phyloP scores from a whole-genome alignment of 2,113 vertebrate species.

The Vombatus ursinus region DNA sequence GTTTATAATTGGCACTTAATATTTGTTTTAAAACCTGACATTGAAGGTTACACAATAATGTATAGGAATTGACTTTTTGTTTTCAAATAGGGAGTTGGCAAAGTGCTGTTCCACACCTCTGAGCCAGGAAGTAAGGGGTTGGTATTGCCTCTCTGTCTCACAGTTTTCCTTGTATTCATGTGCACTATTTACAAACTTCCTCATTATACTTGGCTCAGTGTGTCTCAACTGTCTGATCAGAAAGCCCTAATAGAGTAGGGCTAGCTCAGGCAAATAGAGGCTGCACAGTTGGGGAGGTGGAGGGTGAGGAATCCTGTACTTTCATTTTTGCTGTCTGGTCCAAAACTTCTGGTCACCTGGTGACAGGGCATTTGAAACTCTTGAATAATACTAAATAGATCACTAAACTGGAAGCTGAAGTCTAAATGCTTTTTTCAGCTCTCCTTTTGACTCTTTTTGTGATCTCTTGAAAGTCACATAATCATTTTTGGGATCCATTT shows the following conservation, averaged over 20 bases:
- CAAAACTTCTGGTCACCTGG: background rate
- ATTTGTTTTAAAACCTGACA: background rate
- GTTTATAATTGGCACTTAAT: background rate
- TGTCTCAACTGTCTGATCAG: background rate
- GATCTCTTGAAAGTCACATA: background rate
- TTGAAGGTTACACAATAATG: background rate
- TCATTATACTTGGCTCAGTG: background rate
- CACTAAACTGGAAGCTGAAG: background rate
- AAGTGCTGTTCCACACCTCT: background rate
- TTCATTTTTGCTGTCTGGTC: background rate
- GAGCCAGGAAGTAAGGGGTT: background rate
- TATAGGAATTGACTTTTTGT: background rate
- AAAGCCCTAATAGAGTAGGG: background rate
- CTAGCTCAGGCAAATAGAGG: background rate
- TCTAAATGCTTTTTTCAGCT: background rate
- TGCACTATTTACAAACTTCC: background rate
- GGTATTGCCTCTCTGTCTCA: background rate
- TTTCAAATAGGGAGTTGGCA: conserved; percentile 30
- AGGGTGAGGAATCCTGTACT: background rate
- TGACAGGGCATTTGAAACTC: background rate
- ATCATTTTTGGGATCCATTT: background rate
- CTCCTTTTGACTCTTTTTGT: background rate
- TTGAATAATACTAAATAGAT: background rate
- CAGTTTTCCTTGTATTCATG: background rate
- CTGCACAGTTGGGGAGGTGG: background rate